These are phyloP conservation scores for Lagocephalus sceleratus DNA, from an alignment of 2,797 vertebrate species.

Conservation along the genomic window DNA sequence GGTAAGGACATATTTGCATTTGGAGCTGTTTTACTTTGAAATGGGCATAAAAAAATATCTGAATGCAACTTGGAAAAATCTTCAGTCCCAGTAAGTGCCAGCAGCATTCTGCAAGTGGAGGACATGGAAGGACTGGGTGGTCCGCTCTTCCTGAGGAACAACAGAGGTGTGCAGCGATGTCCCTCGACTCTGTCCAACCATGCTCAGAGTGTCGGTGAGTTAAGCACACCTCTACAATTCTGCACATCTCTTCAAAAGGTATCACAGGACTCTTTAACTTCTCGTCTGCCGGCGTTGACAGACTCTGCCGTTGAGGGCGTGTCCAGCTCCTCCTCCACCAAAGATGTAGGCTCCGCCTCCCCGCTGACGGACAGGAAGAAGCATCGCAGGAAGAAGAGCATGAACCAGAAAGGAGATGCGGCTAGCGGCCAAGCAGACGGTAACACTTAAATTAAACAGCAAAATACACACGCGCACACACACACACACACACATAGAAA, in stretches of 20 bases:
- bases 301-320: conserved; percentile 83
- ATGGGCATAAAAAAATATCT: too few species aligned
- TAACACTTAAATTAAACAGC: conserved; percentile 64
- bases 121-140: conserved; percentile 75
- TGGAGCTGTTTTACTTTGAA: too few species aligned
- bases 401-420: conserved; percentile 86
- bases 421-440: conserved; percentile 85
- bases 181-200: conserved; percentile 67
- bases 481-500: neutral
- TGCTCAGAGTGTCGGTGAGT: conserved; percentile 73
- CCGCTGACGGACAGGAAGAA: conserved; percentile 89
- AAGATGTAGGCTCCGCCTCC: conserved; percentile 81
- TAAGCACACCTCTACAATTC: neutral
- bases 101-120: conserved; percentile 77
- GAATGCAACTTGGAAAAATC: too few species aligned
- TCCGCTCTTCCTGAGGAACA: conserved; percentile 71
- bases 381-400: conserved; percentile 88
- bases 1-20: conserved; percentile 36
- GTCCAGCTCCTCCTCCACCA: conserved; percentile 79
- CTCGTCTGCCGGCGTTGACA: conserved; percentile 9
- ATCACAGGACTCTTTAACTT: neutral
- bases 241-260: neutral
- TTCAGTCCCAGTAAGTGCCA: conserved; percentile 73
- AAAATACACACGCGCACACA: too few species aligned
- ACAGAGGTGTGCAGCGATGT: conserved; percentile 72